Evolutionary conservation across 1,140 invertebrate genomes (phyloP), one percentile per base, ranked within the genome.

Genomic region (Macrobrachium nipponense): DNA sequence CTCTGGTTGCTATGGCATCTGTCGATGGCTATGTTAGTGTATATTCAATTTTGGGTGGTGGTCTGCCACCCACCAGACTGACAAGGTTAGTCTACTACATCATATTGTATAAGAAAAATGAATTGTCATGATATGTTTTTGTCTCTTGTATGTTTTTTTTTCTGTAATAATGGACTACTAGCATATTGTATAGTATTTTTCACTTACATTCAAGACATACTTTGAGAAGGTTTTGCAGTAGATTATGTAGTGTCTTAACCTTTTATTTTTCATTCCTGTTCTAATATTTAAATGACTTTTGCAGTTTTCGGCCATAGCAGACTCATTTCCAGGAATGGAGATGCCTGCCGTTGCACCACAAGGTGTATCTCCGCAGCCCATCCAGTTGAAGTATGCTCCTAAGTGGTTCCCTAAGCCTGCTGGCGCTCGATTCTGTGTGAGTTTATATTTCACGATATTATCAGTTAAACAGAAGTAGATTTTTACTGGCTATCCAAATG

Each of bases 291-390:
- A 27, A 27, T 75, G 15, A 62, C 59, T 58, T 85, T 89, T 90
- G 60, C 89, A 94, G 94, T 89, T 89, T 62, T 89, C 88, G 8
- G 85, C 86, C 60, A 96, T 98, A 89, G 95, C 96, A 68, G 97
- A 98, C 90, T 97, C 97, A 8, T 98, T 98, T 91, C 96, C 96
- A 78, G 96, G 96, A 79, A 96, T 96, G 94, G 96, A 96, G 27
- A 89, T 89, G 90, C 90, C 68, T 92, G 94, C 94, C 86, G 82
- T 58, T 20, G 94, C 95, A 82, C 92, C 94, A 5, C 94, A 96
- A 90, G 93, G 94, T 81, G 95, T 94, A 0, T 91, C 93, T 27
- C 88, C 88, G 15, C 88, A 89, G 62, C 44, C 92, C 94, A 82
- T 94, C 36, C 93, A 95, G 88, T 91, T 97, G n/a, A 94, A 93